Conservation (phyloP, 2,113 vertebrate genomes). For the Lasiurus cinereus region DNA sequence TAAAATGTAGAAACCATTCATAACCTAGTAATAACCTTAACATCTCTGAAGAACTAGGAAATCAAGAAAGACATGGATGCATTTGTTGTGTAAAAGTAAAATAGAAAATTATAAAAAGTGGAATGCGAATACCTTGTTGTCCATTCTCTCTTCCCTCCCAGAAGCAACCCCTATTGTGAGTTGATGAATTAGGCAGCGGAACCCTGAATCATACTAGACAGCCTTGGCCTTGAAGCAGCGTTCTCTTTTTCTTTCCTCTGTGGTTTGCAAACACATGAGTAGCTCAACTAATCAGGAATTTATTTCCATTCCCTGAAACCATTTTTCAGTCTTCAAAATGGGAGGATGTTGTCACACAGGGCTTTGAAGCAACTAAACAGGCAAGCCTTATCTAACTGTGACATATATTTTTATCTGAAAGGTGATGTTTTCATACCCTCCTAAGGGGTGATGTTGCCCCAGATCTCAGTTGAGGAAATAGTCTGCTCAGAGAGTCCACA, state of each 20-base stretch:
- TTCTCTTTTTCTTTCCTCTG: not conserved
- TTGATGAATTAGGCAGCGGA: not conserved
- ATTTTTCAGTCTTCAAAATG: not conserved
- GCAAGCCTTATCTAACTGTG: not conserved
- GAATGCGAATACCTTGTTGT: not conserved
- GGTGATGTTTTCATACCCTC: not conserved
- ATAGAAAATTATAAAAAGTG: not conserved
- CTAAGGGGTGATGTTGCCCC: not conserved
- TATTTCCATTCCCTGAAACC: not conserved
- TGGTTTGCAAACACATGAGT: conserved; percentile 21
- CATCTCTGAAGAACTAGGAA: not conserved
- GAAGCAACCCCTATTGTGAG: not conserved
- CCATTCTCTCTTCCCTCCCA: not conserved
- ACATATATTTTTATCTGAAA: conserved; percentile 38
- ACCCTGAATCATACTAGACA: not conserved
- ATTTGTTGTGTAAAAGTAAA: not conserved
- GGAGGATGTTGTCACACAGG: not conserved
- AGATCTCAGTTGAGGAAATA: conserved; percentile 9
- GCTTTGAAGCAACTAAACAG: not conserved
- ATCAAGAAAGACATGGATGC: not conserved
- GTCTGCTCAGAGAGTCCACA: not conserved
- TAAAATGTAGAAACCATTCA: conserved; percentile 5
- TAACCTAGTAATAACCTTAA: not conserved
- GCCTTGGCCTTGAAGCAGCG: not conserved
- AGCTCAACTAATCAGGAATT: not conserved